Percentiles rank a stretch among this genome's conserved stretches.
Evolutionary conservation across 1,140 invertebrate species (phyloP).

Genomic region (Apis laboriosa): DNA sequence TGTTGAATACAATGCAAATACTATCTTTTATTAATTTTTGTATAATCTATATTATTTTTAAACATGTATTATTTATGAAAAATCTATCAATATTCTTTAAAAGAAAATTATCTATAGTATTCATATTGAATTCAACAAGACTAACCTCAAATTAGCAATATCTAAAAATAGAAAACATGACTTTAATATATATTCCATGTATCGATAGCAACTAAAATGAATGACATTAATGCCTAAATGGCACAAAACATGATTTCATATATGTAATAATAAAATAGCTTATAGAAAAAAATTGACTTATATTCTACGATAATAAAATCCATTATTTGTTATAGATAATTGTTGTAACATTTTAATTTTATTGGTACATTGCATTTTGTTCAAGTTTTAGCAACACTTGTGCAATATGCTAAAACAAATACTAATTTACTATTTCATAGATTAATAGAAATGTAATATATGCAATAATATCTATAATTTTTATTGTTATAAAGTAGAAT

Average conservation of each 20-base stretch:
- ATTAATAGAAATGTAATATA: constrained; percentile 22
- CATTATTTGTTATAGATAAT: constrained; percentile 23
- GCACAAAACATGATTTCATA: constrained; percentile 44
- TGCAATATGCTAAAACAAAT: constrained; percentile 34
- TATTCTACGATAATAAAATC: constrained; percentile 44
- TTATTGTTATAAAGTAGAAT: constrained; percentile 11
- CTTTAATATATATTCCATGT: constrained; percentile 1
- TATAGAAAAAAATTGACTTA: constrained; percentile 47
- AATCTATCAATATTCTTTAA: background rate
- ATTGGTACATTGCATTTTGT: background rate
- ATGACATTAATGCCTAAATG: constrained; percentile 26
- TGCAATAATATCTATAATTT: constrained; percentile 1
- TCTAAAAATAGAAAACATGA: constrained; percentile 5
- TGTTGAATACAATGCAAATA: constrained; percentile 29
- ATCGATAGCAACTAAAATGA: constrained; percentile 42
- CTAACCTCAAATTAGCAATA: background rate
- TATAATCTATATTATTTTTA: background rate
- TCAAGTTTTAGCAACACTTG: constrained; percentile 23
- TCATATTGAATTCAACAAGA: constrained; percentile 30
- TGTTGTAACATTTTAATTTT: constrained; percentile 22
- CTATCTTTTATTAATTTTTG: background rate
- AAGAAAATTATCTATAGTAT: background rate
- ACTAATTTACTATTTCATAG: constrained; percentile 14
- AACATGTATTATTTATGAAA: background rate
- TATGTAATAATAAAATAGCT: constrained; percentile 38